Evolutionary conservation across 2,888 invertebrate species (phyloP).

Genomic region (Lasioglossum calceatum): DNA sequence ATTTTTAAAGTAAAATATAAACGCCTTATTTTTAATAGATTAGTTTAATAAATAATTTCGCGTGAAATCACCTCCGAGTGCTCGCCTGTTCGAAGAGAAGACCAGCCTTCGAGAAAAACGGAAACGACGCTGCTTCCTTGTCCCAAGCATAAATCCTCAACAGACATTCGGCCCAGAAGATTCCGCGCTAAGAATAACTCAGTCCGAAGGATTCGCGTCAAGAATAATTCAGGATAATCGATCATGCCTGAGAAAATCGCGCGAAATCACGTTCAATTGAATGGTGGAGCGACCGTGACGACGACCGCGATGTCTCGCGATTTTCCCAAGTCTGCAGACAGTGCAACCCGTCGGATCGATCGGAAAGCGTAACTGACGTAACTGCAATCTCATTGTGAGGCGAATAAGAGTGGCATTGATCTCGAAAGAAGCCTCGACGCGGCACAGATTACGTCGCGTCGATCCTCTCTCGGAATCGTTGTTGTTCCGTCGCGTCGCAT

Average conservation of each 20-base stretch:
- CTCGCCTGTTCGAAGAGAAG: background rate
- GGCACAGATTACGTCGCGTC: constrained; percentile 3
- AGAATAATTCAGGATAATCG: background rate
- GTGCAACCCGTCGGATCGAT: background rate
- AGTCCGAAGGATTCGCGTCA: background rate
- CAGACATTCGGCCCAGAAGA: background rate
- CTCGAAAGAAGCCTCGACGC: constrained; percentile 13
- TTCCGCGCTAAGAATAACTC: background rate
- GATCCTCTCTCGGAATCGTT: constrained; percentile 11
- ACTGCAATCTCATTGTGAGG: background rate
- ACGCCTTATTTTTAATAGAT: too few relatives aligned
- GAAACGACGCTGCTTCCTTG: background rate
- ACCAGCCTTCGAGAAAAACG: background rate
- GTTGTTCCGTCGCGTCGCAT: background rate
- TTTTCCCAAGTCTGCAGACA: background rate
- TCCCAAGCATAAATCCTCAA: background rate
- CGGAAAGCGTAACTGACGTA: background rate
- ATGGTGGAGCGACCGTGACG: background rate
- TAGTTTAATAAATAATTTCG: background rate
- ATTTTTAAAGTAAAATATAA: too few relatives aligned
- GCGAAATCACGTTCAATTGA: background rate
- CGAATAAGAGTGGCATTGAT: constrained; percentile 24
- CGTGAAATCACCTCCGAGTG: background rate
- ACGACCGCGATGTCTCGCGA: background rate
- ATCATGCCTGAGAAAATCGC: background rate